A percentile compares a stretch with the other conserved stretches of the same genome.
Evolutionary conservation across 2,888 invertebrate genomes (phyloP).

Genomic region (Gastracanthus pulcherrimus): DNA sequence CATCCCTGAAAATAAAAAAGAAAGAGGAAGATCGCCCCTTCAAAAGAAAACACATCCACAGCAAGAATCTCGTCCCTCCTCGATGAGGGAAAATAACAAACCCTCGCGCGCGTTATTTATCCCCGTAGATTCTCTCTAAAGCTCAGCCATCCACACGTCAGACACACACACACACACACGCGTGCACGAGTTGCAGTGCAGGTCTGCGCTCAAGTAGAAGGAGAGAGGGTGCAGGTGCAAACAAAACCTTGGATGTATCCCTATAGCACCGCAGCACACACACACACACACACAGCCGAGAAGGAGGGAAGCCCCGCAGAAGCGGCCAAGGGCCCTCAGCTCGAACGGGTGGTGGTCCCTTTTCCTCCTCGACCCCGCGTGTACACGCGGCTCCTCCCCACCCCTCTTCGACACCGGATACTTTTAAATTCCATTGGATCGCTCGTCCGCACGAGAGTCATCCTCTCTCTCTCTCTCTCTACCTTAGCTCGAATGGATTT

Average conservation of each 20-base stretch:
- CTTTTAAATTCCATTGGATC: conserved; percentile 70
- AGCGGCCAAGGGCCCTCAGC: conserved; percentile 36
- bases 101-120: conserved; percentile 19
- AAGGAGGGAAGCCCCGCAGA: conserved; percentile 62
- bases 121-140: conserved; percentile 15
- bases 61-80: not conserved
- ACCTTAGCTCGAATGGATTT: conserved; percentile 61
- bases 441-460: conserved; percentile 70
- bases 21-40: not conserved
- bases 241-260: conserved; percentile 62
- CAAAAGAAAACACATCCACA: not conserved
- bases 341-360: conserved; percentile 33
- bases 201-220: no score
- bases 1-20: conserved; percentile 1
- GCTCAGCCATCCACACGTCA: no score
- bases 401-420: conserved; percentile 71
- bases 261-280: no score
- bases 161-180: not conserved
- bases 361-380: conserved; percentile 54
- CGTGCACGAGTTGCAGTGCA: not conserved
- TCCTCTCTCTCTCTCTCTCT: conserved; percentile 62
- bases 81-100: conserved; percentile 2
- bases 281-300: no score
- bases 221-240: conserved; percentile 62
- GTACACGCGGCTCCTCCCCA: conserved; percentile 59